Evolutionary conservation across 2,888 invertebrate genomes (phyloP), one percentile per base, ranked within the genome.

Genomic region (Acrocyrtus sp.): DNA sequence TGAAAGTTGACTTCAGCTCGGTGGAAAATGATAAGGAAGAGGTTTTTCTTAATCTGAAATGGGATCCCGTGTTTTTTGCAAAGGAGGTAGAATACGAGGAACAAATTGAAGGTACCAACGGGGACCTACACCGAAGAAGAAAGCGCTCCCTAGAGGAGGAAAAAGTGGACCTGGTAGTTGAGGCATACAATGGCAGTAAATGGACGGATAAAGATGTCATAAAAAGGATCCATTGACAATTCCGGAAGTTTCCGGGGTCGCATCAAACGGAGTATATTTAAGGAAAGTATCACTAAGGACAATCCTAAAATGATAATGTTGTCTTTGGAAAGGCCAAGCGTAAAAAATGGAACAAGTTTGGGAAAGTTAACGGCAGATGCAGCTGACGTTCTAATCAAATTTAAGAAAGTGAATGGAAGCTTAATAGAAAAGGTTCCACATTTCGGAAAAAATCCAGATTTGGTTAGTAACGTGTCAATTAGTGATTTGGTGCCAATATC

Each of bases 31-130:
- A n/a, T n/a, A n/a, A n/a, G n/a, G n/a, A n/a, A n/a, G n/a, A n/a
- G n/a, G n/a, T 53, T 8, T 27, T 29, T 4, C 26, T 63, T 0
- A 21, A 26, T 53, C 53, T 22, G 5, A 21, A 43, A 21, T 63
- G 62, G 62, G 53, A 63, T 17, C 62, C 62, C 1, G 17, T 2
- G 0, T 63, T 43, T 53, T 27, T 63, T 5, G 34, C 43, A 29
- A 15, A 5, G 3, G 53, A 63, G 21, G 10, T 48, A n/a, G 43
- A 63, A 21, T 2, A 22, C 1, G 5, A 27, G 17, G 21, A 47
- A 6, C n/a, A n/a, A n/a, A n/a, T n/a, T n/a, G n/a, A n/a, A n/a
- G n/a, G n/a, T n/a, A n/a, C n/a, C n/a, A n/a, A n/a, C n/a, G 24
- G 27, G 5, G 6, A 57, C 6, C n/a, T 12, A 21, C 1, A n/a